A percentile compares a stretch with the other conserved stretches of the same genome.
Conservation (phyloP, 2,113 vertebrate genomes). For the Furnarius figulus region DNA sequence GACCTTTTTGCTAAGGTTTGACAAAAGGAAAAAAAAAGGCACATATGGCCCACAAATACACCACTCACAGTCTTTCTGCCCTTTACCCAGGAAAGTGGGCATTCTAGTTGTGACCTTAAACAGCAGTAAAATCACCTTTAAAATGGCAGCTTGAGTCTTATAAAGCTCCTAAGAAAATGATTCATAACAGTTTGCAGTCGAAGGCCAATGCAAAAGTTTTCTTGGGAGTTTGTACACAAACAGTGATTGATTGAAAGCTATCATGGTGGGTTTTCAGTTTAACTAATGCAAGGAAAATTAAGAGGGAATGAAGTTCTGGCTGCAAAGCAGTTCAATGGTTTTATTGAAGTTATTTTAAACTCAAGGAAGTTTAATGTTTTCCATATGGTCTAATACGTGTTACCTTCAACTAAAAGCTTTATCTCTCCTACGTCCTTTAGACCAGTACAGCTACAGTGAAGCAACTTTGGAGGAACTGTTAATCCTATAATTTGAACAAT, state of each 20-base stretch:
- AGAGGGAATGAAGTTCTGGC: background rate
- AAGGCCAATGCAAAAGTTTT: background rate
- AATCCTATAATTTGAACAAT: background rate
- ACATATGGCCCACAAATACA: background rate
- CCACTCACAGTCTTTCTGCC: background rate
- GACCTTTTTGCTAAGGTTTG: background rate
- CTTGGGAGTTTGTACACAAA: background rate
- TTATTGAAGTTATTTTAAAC: background rate
- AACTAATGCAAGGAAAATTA: background rate
- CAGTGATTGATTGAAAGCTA: background rate
- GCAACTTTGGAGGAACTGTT: background rate
- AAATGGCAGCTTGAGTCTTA: background rate
- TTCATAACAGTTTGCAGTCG: background rate
- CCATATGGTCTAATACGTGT: background rate
- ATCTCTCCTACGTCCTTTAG: background rate
- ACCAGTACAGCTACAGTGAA: background rate
- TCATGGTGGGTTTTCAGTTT: background rate
- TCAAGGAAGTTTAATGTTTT: background rate
- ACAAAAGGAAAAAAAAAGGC: background rate
- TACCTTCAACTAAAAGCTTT: background rate
- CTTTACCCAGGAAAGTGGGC: background rate
- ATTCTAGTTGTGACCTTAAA: background rate
- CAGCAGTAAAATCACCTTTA: background rate
- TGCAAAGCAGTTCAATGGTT: background rate
- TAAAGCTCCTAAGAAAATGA: background rate